A percentile compares a stretch with the other conserved stretches of the same genome.
Evolutionary conservation across 1,140 invertebrate species (phyloP).

Genomic region (Rhyzopertha dominica): DNA sequence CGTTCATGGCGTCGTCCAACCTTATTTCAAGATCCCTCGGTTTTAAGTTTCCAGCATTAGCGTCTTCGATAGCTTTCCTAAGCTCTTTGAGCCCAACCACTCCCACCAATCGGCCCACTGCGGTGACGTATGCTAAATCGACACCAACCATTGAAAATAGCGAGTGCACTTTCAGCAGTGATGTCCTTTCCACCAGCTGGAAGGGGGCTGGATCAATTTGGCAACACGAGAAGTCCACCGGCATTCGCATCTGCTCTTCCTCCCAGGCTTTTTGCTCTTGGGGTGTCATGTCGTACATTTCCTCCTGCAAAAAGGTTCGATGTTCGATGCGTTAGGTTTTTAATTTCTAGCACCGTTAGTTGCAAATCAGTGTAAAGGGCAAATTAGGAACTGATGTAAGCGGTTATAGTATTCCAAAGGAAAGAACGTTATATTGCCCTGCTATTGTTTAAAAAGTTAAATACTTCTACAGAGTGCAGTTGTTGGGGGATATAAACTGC

Average conservation of each 20-base stretch:
- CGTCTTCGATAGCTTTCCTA: constrained; percentile 79
- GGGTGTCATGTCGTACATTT: constrained; percentile 69
- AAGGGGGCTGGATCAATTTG: constrained; percentile 97
- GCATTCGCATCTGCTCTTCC: constrained; percentile 74
- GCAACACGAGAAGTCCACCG: constrained; percentile 80
- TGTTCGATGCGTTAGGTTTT: not conserved
- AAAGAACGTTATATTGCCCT: too few species aligned
- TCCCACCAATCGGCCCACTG: constrained; percentile 88
- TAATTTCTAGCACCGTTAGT: too few species aligned
- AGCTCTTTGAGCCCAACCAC: constrained; percentile 95
- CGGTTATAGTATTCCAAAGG: too few species aligned
- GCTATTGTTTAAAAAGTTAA: too few species aligned
- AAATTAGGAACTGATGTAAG: too few species aligned
- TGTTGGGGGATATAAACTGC: too few species aligned
- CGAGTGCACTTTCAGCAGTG: constrained; percentile 89
- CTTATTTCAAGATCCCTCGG: too few species aligned
- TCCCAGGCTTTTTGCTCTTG: constrained; percentile 90
- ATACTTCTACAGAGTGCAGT: too few species aligned
- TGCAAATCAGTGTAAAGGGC: too few species aligned
- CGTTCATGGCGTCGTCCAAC: too few species aligned
- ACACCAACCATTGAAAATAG: constrained; percentile 95
- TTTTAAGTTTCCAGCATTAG: constrained; percentile 57
- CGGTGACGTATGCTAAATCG: constrained; percentile 95
- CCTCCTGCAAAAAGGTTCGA: too few species aligned
- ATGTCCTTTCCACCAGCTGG: constrained; percentile 92